Evolutionary conservation across 2,113 vertebrate genomes (phyloP).

Genomic region (Rhinoptilus africanus): DNA sequence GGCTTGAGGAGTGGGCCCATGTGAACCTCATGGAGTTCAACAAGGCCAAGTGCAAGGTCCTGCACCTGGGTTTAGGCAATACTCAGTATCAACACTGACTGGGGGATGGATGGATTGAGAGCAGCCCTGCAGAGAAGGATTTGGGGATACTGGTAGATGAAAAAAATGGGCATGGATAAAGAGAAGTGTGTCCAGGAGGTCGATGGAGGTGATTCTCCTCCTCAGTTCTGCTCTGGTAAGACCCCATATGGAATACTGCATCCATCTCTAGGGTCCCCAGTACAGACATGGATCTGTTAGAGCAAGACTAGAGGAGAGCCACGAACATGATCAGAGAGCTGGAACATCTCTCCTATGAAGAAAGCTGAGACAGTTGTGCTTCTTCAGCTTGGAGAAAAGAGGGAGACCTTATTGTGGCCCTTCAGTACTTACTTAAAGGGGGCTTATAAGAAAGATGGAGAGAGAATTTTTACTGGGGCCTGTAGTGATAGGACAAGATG

Average conservation of each 20-base stretch:
- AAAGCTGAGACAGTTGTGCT: neutral
- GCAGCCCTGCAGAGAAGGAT: neutral
- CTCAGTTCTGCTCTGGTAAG: rapidly evolving
- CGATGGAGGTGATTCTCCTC: neutral
- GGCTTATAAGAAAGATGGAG: neutral
- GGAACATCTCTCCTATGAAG: neutral
- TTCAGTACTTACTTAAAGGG: neutral
- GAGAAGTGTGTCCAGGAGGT: neutral
- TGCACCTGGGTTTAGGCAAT: neutral
- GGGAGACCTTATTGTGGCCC: neutral
- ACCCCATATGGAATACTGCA: neutral
- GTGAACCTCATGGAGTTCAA: neutral
- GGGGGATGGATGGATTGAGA: neutral
- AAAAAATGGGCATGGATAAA: neutral
- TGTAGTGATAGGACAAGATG: neutral
- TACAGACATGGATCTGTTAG: neutral
- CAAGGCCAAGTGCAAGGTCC: neutral
- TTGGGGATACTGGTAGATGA: neutral
- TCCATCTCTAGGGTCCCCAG: neutral
- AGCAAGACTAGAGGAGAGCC: neutral
- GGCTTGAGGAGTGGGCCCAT: neutral
- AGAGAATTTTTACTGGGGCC: neutral
- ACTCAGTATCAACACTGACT: neutral
- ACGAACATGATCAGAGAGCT: neutral
- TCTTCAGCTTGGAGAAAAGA: neutral